Evolutionary conservation across 2,113 vertebrate genomes (phyloP), one percentile per base, ranked within the genome.

Genomic region (Cariama cristata): DNA sequence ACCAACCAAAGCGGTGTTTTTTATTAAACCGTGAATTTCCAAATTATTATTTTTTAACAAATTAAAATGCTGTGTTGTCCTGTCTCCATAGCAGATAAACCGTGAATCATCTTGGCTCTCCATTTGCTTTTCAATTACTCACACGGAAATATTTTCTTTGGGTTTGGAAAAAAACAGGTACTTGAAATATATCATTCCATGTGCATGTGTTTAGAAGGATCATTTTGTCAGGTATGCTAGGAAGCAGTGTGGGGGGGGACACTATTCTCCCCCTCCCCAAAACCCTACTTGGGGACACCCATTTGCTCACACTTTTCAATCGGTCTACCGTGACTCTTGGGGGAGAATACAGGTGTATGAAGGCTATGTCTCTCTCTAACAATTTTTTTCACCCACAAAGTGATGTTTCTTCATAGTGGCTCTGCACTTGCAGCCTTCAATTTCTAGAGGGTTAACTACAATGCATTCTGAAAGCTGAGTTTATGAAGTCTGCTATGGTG

Each of bases 181-280:
- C 10, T 88, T 90, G 26, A 53, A 83, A 52, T 7, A 38, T 22
- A 68, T 38, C 3, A 72, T 67, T 67, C 38, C 24, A 28, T 6
- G 15, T 22, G 13, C 13, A 14, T 2, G 2, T 22, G 12, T 75
- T 60, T 82, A 76, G 30, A 79, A 74, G 27, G 21, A 77, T 38
- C 7, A 53, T 58, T 55, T 53, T 32, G n/a, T 71, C 23, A 82
- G 18, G 14, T 11, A 8, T 47, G 18, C 5, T 22, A 33, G 23
- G 38, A 79, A 63, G 28, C 14, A 62, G 2, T 7, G 6, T 30
- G 8, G 0, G 2, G 28, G 2, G 10, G 4, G 10, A 84, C 4
- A 38, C 4, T 24, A 27, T n/a, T 89, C 15, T 38, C 5, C 14
- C 40, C 11, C 20, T 55, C 22, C 47, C 22, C 38, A 38, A 69